phyloP scores from a whole-genome alignment of 2,888 invertebrate genomes.

The Thymelicus acteon region DNA sequence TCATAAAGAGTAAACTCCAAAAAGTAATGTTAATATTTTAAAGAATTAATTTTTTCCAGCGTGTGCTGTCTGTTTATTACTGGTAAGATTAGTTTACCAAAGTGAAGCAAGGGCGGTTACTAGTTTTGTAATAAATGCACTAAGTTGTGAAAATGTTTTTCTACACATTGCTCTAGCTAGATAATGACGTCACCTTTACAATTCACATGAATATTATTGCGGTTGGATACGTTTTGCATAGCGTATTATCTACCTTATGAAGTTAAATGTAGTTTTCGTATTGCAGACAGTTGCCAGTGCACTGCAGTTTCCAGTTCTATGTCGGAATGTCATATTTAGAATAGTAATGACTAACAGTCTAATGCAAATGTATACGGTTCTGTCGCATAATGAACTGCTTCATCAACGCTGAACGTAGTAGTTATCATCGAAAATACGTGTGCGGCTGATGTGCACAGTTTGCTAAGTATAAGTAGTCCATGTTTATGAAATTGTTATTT shows the following conservation, averaged over 20 bases:
- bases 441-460: no score
- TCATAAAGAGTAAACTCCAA: no score
- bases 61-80: no score
- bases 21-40: no score
- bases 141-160: not conserved
- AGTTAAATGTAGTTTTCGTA: slow-evolving; percentile 34
- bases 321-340: slow-evolving; percentile 17
- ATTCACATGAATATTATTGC: slow-evolving; percentile 31
- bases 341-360: not conserved
- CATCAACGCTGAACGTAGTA: not conserved
- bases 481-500: no score
- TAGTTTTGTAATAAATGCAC: not conserved
- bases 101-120: no score
- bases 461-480: no score
- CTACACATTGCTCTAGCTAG: slow-evolving; percentile 16
- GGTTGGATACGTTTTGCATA: slow-evolving; percentile 30
- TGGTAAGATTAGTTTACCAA: no score
- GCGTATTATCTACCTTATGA: slow-evolving; percentile 25
- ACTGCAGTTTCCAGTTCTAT: slow-evolving; percentile 24
- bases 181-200: slow-evolving; percentile 19
- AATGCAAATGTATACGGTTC: not conserved
- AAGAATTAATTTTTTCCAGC: no score
- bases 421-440: no score
- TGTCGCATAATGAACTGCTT: not conserved
- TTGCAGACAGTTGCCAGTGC: slow-evolving; percentile 17